phyloP scores from a whole-genome alignment of 2,797 vertebrate species.

The Perdix hodgsoniae region DNA sequence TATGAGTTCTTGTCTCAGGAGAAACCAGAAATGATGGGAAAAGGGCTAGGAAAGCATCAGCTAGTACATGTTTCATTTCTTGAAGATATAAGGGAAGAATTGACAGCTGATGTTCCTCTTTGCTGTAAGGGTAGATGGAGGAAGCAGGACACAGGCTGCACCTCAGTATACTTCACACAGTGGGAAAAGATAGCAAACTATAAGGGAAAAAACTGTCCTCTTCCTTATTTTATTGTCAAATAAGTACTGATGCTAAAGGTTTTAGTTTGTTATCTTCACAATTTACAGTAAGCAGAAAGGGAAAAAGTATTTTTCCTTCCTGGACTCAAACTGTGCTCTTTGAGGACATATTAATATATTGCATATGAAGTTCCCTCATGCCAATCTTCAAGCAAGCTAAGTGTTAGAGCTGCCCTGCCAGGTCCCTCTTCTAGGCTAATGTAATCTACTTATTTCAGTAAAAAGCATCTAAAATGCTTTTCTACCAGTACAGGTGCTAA shows the following conservation, averaged over 20 bases:
- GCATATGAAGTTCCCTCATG: not conserved
- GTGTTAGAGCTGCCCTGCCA: not conserved
- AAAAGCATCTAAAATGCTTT: not conserved
- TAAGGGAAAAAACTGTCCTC: not conserved
- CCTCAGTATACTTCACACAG: not conserved
- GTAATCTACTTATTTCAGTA: not conserved
- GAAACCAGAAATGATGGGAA: not conserved
- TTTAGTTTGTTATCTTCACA: not conserved
- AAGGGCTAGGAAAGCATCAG: not conserved
- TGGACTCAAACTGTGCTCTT: not conserved
- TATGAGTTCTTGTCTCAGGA: not conserved
- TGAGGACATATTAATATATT: rapidly evolving
- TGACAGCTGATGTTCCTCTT: not conserved
- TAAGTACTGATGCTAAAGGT: not conserved
- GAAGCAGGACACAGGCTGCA: not conserved
- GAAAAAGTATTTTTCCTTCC: not conserved
- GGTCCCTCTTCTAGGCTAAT: not conserved
- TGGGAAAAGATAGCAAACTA: not conserved
- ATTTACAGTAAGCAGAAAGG: not conserved
- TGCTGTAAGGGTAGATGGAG: not conserved
- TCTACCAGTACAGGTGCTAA: not conserved
- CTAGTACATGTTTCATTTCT: not conserved
- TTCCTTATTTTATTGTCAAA: not conserved
- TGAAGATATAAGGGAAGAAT: not conserved
- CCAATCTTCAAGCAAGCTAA: not conserved